Conservation (phyloP, 2,888 invertebrate species). For the Parasteatoda lunata region DNA sequence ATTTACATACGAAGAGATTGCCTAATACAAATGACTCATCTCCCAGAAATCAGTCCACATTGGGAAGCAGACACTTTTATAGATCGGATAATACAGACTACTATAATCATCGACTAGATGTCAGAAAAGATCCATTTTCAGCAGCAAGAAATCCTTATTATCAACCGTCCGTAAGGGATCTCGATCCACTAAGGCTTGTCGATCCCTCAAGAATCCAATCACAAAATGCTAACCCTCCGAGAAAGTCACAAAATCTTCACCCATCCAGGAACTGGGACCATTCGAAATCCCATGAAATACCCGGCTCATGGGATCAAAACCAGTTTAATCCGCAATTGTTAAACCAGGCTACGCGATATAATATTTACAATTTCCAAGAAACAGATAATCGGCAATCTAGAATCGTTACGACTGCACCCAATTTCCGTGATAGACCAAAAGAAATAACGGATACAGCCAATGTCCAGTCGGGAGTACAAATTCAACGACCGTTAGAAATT, state of each 20-base stretch:
- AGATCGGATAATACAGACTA: conserved; percentile 46
- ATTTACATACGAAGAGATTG: not conserved
- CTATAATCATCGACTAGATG: conserved; percentile 10
- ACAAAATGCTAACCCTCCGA: conserved; percentile 33
- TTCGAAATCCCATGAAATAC: conserved; percentile 24
- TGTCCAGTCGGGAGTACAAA: conserved; percentile 35
- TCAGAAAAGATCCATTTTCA: conserved; percentile 56
- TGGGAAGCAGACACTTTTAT: conserved; percentile 6
- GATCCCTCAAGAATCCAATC: not conserved
- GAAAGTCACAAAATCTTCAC: conserved; percentile 27
- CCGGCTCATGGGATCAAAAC: conserved; percentile 42
- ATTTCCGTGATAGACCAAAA: conserved; percentile 35
- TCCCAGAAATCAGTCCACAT: conserved; percentile 9
- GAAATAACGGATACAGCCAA: conserved; percentile 35
- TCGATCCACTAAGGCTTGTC: conserved; percentile 1
- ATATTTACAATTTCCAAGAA: conserved; percentile 39
- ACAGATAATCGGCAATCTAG: conserved; percentile 28
- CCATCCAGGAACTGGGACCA: conserved; percentile 28
- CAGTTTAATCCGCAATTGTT: conserved; percentile 1
- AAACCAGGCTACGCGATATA: conserved; percentile 14
- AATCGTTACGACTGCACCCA: conserved; percentile 43
- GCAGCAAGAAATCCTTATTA: conserved; percentile 49
- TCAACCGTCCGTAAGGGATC: conserved; percentile 3
- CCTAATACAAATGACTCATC: conserved; percentile 24
- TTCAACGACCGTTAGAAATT: conserved; percentile 63